These are phyloP conservation scores for Rhizomys pruinosus DNA, from an alignment of 2,113 vertebrate genomes.

Conservation along the genomic window DNA sequence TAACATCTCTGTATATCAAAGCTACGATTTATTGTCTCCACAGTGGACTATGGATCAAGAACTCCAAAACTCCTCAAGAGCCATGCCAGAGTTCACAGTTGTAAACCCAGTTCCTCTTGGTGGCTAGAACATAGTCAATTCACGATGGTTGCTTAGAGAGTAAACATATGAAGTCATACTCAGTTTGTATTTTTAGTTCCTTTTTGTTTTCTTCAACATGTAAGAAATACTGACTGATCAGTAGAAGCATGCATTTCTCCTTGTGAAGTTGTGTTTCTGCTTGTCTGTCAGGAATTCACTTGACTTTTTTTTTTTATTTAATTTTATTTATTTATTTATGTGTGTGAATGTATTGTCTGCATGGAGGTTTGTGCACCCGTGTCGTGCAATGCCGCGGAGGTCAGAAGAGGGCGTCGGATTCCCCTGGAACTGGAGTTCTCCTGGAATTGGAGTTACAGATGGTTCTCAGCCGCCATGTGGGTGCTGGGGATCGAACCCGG, in stretches of 20 bases:
- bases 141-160: neutral
- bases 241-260: neutral
- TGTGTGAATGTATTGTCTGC: too few relatives aligned
- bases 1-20: neutral
- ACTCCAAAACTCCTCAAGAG: neutral
- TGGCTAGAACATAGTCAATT: neutral
- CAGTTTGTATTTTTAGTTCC: neutral
- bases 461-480: too few relatives aligned
- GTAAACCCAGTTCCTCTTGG: too few relatives aligned
- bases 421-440: too few relatives aligned
- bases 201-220: neutral
- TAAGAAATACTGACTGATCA: neutral
- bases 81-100: too few relatives aligned
- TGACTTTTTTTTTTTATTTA: constrained; percentile 12
- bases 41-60: neutral
- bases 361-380: too few relatives aligned
- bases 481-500: too few relatives aligned
- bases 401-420: too few relatives aligned
- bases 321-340: too few relatives aligned
- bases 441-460: too few relatives aligned
- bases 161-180: neutral
- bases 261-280: neutral
- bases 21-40: neutral
- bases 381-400: too few relatives aligned
- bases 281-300: neutral